Conservation (phyloP, 2,797 vertebrate genomes). For the Rousettus madagascariensis region DNA sequence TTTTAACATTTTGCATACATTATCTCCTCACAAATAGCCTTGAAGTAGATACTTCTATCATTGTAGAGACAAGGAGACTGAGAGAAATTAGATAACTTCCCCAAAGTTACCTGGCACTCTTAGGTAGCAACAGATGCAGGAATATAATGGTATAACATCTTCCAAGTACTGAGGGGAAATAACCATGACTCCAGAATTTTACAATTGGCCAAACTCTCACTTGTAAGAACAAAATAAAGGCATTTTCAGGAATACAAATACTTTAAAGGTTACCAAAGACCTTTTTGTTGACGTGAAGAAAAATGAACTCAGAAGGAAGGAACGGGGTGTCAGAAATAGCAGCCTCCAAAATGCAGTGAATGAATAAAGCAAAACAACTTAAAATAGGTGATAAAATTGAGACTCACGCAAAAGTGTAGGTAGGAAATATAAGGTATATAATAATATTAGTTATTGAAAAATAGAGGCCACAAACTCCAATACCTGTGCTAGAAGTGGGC, state of each 20-base stretch:
- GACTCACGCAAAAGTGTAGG: neutral
- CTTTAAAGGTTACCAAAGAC: constrained; percentile 14
- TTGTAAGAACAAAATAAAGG: constrained; percentile 20
- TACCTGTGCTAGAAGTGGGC: neutral
- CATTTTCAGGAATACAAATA: neutral
- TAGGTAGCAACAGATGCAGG: neutral
- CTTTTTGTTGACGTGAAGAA: neutral
- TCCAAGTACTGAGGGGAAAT: neutral
- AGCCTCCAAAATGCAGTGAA: neutral
- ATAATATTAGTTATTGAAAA: neutral
- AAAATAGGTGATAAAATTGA: neutral
- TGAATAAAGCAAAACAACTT: neutral
- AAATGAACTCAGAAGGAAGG: constrained; percentile 10
- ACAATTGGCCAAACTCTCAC: neutral
- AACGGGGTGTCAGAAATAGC: neutral
- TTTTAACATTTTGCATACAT: neutral
- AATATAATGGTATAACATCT: neutral
- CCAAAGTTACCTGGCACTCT: neutral
- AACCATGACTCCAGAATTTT: neutral
- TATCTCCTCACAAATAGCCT: neutral
- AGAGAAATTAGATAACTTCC: neutral
- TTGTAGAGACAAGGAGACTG: neutral
- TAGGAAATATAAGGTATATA: neutral
- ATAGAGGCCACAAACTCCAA: neutral
- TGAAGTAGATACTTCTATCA: neutral